These are phyloP conservation scores for Amblyopsis hoosieri DNA, from an alignment of 2,797 vertebrate genomes.

Conservation along the genomic window DNA sequence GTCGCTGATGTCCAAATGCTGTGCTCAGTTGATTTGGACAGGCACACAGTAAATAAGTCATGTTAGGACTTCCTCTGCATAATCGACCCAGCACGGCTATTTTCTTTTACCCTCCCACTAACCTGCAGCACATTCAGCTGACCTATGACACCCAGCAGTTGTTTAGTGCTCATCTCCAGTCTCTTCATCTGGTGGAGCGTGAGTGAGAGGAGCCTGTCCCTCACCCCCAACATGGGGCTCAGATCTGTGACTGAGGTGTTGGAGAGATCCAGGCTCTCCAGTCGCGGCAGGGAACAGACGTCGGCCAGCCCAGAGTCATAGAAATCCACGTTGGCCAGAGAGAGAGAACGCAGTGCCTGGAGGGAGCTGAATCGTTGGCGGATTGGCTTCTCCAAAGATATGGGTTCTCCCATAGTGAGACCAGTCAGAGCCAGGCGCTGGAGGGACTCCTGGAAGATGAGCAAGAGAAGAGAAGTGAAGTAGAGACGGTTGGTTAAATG, in stretches of 20 bases:
- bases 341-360: conserved; percentile 88
- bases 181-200: conserved; percentile 99
- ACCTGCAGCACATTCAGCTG: conserved; percentile 73
- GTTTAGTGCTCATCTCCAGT: conserved; percentile 96
- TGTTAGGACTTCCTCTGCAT: no score
- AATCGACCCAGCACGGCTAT: no score
- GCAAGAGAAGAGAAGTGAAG: neutral
- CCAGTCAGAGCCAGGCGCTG: conserved; percentile 94
- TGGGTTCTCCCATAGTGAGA: conserved; percentile 82
- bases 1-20: conserved; percentile 97
- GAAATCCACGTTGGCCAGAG: conserved; percentile 94
- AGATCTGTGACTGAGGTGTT: conserved; percentile 98
- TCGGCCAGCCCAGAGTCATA: conserved; percentile 93
- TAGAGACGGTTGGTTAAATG: neutral
- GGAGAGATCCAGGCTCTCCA: conserved; percentile 98
- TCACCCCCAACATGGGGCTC: conserved; percentile 88
- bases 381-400: conserved; percentile 91
- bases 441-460: conserved; percentile 80
- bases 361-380: conserved; percentile 88
- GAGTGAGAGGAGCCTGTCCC: conserved; percentile 89
- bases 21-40: conserved; percentile 60
- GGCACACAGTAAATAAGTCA: neutral
- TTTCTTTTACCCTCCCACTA: conserved; percentile 5
- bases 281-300: conserved; percentile 88
- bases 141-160: conserved; percentile 87